Evolutionary conservation across 2,797 vertebrate genomes (phyloP).

Genomic region (Cetoscarus ocellatus): DNA sequence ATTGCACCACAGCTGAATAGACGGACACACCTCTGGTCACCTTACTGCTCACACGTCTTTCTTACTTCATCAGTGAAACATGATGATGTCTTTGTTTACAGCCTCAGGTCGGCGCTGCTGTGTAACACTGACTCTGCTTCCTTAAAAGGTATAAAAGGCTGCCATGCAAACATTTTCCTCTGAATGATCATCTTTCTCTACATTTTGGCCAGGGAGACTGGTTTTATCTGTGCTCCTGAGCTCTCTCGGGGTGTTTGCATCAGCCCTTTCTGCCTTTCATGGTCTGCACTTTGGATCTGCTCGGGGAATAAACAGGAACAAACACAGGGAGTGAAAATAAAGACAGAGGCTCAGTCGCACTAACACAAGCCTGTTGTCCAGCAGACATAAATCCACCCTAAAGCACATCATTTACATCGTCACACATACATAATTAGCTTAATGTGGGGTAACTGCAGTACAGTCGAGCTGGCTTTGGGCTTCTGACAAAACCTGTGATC

Average conservation of each 20-base stretch:
- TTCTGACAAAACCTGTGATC: no score
- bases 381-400: no score
- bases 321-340: slow-evolving; percentile 38
- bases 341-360: slow-evolving; percentile 12
- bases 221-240: slow-evolving; percentile 47
- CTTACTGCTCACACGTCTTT: no score
- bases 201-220: slow-evolving; percentile 21
- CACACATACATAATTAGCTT: no score
- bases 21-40: no score
- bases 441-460: no score
- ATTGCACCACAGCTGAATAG: no score
- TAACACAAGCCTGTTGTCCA: neutral
- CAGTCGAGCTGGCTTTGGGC: no score
- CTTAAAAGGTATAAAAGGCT: slow-evolving; percentile 28
- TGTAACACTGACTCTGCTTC: slow-evolving; percentile 14
- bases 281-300: slow-evolving; percentile 24
- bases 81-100: no score
- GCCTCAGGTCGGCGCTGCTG: neutral
- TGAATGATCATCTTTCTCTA: no score
- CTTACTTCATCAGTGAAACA: no score
- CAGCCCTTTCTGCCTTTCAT: slow-evolving; percentile 27
- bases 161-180: neutral
- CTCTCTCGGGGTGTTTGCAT: slow-evolving; percentile 1
- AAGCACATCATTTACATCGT: no score
- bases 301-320: slow-evolving; percentile 68